These are phyloP conservation scores for Podarcis raffonei DNA, from an alignment of 2,113 vertebrate genomes.

Conservation along the genomic window DNA sequence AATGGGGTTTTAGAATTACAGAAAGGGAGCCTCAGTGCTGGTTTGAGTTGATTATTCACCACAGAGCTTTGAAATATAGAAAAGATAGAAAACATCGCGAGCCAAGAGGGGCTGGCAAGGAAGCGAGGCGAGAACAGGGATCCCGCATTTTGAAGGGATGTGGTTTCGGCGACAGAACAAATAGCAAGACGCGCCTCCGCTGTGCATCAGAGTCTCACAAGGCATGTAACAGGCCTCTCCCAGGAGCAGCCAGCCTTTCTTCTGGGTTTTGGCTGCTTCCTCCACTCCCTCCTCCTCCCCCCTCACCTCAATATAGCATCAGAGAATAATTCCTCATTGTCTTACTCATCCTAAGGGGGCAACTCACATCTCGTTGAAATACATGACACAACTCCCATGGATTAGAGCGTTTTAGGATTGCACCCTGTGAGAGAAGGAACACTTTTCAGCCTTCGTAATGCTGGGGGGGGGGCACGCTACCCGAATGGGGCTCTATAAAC, in stretches of 20 bases:
- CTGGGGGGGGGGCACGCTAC: slow-evolving; percentile 1
- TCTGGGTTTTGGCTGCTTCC: not conserved
- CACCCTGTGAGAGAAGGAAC: slow-evolving; percentile 35
- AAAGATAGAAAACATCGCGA: slow-evolving; percentile 65
- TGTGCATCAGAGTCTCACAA: accelerated
- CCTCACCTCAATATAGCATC: slow-evolving; percentile 5
- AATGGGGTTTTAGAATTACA: slow-evolving; percentile 89
- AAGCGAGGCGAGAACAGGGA: slow-evolving; percentile 29
- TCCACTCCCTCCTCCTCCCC: not conserved
- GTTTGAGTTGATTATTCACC: slow-evolving; percentile 85
- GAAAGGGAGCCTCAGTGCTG: slow-evolving; percentile 79
- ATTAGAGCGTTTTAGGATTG: slow-evolving; percentile 15
- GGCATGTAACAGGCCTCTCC: not conserved
- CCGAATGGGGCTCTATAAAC: slow-evolving; percentile 40
- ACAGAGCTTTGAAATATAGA: slow-evolving; percentile 79
- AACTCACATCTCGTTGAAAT: not conserved
- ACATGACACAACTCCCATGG: not conserved
- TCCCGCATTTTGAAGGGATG: not conserved
- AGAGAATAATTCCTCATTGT: slow-evolving; percentile 39
- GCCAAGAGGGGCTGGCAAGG: slow-evolving; percentile 59
- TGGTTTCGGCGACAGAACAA: not conserved
- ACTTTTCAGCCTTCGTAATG: slow-evolving; percentile 41
- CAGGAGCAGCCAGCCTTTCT: slow-evolving; percentile 1
- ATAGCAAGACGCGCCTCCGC: accelerated
- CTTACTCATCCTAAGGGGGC: slow-evolving; percentile 36